A percentile compares a stretch with the other conserved stretches of the same genome.
Evolutionary conservation across 2,888 invertebrate genomes (phyloP).

Genomic region (Schrankia costaestrigalis): DNA sequence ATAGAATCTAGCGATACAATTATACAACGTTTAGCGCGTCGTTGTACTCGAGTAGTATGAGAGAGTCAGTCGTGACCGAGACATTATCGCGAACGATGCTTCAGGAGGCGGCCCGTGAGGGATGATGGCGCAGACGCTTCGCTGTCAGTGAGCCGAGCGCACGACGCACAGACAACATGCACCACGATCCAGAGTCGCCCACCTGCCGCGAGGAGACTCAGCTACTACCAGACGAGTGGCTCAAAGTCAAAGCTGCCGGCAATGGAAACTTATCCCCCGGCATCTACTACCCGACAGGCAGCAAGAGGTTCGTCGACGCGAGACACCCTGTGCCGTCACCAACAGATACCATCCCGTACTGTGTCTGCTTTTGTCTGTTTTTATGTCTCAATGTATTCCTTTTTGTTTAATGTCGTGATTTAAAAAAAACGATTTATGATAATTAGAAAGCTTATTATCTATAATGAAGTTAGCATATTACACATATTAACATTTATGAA

Average conservation of each 20-base stretch:
- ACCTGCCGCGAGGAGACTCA: slow-evolving; percentile 72
- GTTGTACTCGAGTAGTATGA: slow-evolving; percentile 54
- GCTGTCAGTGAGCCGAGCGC: slow-evolving; percentile 54
- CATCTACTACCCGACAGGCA: slow-evolving; percentile 72
- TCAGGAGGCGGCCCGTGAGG: slow-evolving; percentile 66
- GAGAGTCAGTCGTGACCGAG: slow-evolving; percentile 73
- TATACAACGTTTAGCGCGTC: slow-evolving; percentile 74
- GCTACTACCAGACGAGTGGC: slow-evolving; percentile 75
- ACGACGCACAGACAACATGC: slow-evolving; percentile 65
- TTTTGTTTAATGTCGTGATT: slow-evolving; percentile 34
- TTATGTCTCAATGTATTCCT: slow-evolving; percentile 33
- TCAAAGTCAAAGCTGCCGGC: slow-evolving; percentile 67
- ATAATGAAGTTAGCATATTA: slow-evolving; percentile 50
- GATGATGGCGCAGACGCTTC: slow-evolving; percentile 62
- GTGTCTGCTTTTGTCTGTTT: slow-evolving; percentile 66
- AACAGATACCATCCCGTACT: slow-evolving; percentile 61
- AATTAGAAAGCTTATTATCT: slow-evolving; percentile 50
- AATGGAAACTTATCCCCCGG: slow-evolving; percentile 76
- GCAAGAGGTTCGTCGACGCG: slow-evolving; percentile 75
- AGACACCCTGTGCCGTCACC: slow-evolving; percentile 63
- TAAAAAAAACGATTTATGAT: slow-evolving; percentile 42
- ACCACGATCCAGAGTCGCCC: slow-evolving; percentile 74
- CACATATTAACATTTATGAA: slow-evolving; percentile 68
- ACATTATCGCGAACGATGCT: slow-evolving; percentile 77
- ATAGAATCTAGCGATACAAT: slow-evolving; percentile 76